Conservation (phyloP, 2,888 invertebrate genomes). For the Chrysopilus asiliformis region DNA sequence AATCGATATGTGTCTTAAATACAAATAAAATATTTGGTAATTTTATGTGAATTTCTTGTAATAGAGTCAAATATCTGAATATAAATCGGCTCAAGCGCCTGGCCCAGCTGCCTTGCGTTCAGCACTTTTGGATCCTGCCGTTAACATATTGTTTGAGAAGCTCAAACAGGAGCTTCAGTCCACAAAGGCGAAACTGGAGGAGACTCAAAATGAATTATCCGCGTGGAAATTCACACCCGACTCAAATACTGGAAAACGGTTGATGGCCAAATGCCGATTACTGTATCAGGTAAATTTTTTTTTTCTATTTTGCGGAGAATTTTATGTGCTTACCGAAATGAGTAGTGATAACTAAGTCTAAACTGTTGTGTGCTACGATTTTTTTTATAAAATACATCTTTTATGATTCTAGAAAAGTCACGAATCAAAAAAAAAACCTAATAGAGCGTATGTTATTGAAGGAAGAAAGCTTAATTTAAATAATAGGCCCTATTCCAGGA, state of each 20-base stretch:
- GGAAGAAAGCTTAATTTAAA: too few relatives aligned
- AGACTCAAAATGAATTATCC: conserved; percentile 92
- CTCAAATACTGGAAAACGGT: conserved; percentile 91
- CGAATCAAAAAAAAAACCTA: too few relatives aligned
- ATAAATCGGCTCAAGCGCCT: conserved; percentile 80
- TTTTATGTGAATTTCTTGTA: too few relatives aligned
- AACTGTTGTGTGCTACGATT: too few relatives aligned
- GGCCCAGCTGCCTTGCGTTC: conserved; percentile 60
- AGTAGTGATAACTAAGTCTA: too few relatives aligned
- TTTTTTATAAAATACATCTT: too few relatives aligned
- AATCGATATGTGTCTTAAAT: too few relatives aligned
- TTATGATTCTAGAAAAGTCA: too few relatives aligned
- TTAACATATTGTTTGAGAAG: conserved; percentile 83
- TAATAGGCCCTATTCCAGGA: too few relatives aligned
- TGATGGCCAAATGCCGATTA: conserved; percentile 94
- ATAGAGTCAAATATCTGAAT: conserved; percentile 88
- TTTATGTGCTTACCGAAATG: too few relatives aligned
- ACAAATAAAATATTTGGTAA: too few relatives aligned
- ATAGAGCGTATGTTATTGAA: too few relatives aligned
- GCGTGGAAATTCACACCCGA: conserved; percentile 99
- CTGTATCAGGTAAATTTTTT: conserved; percentile 52
- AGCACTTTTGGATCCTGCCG: conserved; percentile 85
- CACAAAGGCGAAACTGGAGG: conserved; percentile 82
- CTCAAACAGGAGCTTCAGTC: conserved; percentile 81
- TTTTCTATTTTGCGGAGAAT: background rate